phyloP scores from a whole-genome alignment of 2,113 vertebrate species.

The Uropsilus gracilis region DNA sequence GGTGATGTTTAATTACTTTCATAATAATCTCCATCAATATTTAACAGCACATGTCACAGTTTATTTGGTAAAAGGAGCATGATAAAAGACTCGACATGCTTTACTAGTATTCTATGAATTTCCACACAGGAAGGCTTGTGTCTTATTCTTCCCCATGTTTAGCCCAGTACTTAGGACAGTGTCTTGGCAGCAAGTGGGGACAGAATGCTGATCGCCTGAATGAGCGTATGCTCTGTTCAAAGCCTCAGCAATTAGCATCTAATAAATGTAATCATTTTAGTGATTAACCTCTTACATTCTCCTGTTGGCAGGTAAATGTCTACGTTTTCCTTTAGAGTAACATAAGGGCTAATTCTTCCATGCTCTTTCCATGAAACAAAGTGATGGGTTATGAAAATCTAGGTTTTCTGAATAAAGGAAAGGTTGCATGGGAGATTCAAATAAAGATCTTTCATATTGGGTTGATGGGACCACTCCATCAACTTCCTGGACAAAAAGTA shows the following conservation, averaged over 20 bases:
- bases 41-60: neutral
- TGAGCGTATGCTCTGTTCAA: neutral
- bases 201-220: neutral
- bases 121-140: neutral
- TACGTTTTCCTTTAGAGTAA: neutral
- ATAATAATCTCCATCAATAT: neutral
- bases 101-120: neutral
- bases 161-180: neutral
- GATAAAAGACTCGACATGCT: neutral
- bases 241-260: neutral
- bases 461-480: no score
- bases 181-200: neutral
- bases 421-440: neutral
- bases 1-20: neutral
- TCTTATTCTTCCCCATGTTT: neutral
- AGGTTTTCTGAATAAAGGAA: neutral
- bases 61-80: neutral
- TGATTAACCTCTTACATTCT: neutral
- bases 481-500: neutral
- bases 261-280: neutral
- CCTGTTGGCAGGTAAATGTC: neutral
- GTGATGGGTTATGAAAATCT: neutral
- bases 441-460: no score
- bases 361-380: neutral
- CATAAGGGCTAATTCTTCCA: neutral